These are phyloP conservation scores for Ennomos erosarius DNA, from an alignment of 2,888 invertebrate genomes.

Conservation along the genomic window DNA sequence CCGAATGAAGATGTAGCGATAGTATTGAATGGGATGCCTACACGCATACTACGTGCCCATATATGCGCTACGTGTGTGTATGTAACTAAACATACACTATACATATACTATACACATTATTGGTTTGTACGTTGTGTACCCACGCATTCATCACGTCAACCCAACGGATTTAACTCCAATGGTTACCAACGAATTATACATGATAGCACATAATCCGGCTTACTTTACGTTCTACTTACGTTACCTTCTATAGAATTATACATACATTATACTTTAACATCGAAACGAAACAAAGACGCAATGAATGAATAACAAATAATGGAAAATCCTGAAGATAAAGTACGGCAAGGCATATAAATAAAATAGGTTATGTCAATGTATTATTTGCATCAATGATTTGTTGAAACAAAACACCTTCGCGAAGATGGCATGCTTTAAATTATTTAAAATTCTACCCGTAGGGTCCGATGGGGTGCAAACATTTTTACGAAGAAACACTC, in stretches of 20 bases:
- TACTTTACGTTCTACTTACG: too few species aligned
- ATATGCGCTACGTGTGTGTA: slow-evolving; percentile 8
- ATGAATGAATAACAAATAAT: slow-evolving; percentile 12
- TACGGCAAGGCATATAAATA: neutral
- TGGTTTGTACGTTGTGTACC: slow-evolving; percentile 27
- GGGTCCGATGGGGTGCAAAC: too few species aligned
- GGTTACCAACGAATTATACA: too few species aligned
- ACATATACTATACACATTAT: neutral
- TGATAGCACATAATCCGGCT: too few species aligned
- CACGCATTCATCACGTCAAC: slow-evolving; percentile 30
- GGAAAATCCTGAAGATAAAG: slow-evolving; percentile 5
- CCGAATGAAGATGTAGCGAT: slow-evolving; percentile 48
- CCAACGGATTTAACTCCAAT: slow-evolving; percentile 35
- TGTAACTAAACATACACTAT: neutral
- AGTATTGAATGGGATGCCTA: slow-evolving; percentile 55
- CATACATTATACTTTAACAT: slow-evolving; percentile 25
- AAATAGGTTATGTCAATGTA: neutral
- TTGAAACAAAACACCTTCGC: too few species aligned
- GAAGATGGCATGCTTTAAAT: too few species aligned
- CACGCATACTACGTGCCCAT: slow-evolving; percentile 51
- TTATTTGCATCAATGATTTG: neutral
- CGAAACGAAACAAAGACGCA: slow-evolving; percentile 21
- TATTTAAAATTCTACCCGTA: too few species aligned
- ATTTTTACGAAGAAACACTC: too few species aligned
- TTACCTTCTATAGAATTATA: too few species aligned